phyloP scores from a whole-genome alignment of 2,888 invertebrate species.

The Xylocampa areola region DNA sequence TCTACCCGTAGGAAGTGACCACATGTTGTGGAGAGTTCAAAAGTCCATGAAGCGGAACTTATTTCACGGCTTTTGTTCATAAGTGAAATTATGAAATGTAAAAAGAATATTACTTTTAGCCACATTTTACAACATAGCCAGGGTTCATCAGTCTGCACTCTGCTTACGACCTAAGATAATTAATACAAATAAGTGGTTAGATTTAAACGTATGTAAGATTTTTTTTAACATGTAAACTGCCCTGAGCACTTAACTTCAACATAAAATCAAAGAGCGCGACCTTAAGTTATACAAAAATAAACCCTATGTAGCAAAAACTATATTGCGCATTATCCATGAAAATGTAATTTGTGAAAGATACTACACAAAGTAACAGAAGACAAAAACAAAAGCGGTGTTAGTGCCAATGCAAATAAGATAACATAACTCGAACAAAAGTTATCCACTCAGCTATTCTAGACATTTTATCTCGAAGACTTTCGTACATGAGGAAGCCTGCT shows the following conservation, averaged over 20 bases:
- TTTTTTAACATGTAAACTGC: slow-evolving; percentile 18
- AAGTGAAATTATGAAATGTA: slow-evolving; percentile 12
- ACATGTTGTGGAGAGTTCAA: slow-evolving; percentile 8
- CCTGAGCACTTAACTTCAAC: slow-evolving; percentile 8
- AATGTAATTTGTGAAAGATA: slow-evolving; percentile 18
- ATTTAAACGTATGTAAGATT: slow-evolving; percentile 30
- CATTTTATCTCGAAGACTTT: slow-evolving; percentile 29
- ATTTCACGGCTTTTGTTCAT: slow-evolving; percentile 24
- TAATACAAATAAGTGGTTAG: too few species aligned
- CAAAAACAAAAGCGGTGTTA: slow-evolving; percentile 27
- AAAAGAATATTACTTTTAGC: neutral
- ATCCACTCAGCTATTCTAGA: slow-evolving; percentile 30
- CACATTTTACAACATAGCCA: too few species aligned
- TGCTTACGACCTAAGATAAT: too few species aligned
- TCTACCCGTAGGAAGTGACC: slow-evolving; percentile 23
- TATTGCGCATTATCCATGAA: slow-evolving; percentile 36
- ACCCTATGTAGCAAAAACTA: slow-evolving; percentile 15
- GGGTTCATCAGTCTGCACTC: too few species aligned
- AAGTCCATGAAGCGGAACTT: slow-evolving; percentile 16
- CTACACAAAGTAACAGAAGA: slow-evolving; percentile 10
- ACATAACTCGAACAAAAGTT: slow-evolving; percentile 23
- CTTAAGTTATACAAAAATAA: slow-evolving; percentile 25
- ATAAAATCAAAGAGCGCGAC: slow-evolving; percentile 29
- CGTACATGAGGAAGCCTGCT: slow-evolving; percentile 17
- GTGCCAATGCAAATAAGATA: slow-evolving; percentile 33